Conservation (phyloP, 2,888 invertebrate genomes). For the Chirona hameri region DNA sequence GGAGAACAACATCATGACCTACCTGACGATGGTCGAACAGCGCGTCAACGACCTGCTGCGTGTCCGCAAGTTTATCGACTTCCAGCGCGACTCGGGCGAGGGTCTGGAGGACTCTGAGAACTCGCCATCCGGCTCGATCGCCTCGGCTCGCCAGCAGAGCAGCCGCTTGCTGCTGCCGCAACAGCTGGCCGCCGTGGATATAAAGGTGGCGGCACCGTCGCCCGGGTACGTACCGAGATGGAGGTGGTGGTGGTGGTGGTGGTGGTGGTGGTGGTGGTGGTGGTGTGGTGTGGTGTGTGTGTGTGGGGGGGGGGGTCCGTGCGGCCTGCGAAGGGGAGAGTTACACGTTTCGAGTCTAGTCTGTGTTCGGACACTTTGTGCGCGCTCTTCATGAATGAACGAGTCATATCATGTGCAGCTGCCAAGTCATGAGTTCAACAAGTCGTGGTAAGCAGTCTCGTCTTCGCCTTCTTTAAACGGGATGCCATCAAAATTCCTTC, state of each 20-base stretch:
- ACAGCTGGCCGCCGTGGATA: conserved; percentile 10
- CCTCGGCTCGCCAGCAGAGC: background rate
- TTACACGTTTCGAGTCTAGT: no score
- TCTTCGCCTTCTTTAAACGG: no score
- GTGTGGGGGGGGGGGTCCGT: no score
- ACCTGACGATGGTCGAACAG: conserved; percentile 75
- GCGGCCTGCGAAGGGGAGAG: no score
- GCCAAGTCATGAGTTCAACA: no score
- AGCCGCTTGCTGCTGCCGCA: background rate
- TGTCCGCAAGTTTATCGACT: conserved; percentile 51
- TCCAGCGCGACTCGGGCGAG: background rate
- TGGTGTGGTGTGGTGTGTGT: no score
- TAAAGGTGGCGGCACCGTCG: conserved; percentile 12
- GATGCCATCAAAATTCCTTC: no score
- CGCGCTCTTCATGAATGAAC: no score
- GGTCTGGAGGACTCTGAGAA: background rate
- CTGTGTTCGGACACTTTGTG: no score
- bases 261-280: background rate
- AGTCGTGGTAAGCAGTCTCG: no score
- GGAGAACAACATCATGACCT: conserved; percentile 75
- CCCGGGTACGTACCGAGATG: background rate
- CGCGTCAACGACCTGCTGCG: conserved; percentile 64
- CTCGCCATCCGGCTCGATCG: background rate
- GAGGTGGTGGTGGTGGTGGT: background rate
- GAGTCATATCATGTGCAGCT: no score